Evolutionary conservation across 2,113 vertebrate genomes (phyloP).

Genomic region (Glaucidium brasilianum): DNA sequence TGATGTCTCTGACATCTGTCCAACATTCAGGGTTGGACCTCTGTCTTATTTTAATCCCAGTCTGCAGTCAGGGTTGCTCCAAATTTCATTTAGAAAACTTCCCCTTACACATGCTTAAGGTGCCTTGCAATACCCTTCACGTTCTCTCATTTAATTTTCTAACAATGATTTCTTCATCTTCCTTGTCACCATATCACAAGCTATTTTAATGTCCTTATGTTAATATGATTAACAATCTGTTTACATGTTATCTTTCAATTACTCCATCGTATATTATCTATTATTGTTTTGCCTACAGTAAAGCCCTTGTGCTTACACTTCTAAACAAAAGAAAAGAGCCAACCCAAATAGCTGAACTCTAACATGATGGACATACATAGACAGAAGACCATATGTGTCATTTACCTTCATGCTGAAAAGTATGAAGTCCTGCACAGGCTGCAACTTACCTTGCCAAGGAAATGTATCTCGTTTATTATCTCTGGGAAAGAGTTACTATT

Average conservation of each 20-base stretch:
- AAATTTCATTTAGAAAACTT: background rate
- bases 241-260: background rate
- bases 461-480: background rate
- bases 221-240: background rate
- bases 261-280: background rate
- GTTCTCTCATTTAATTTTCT: background rate
- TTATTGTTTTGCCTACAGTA: background rate
- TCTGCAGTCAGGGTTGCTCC: background rate
- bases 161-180: background rate
- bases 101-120: rapidly evolving
- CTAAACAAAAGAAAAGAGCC: background rate
- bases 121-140: background rate
- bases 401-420: background rate
- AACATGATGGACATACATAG: background rate
- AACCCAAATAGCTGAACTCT: background rate
- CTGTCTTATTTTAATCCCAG: background rate
- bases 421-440: background rate
- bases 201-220: background rate
- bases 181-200: background rate
- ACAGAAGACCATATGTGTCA: background rate
- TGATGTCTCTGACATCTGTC: background rate
- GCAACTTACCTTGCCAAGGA: background rate
- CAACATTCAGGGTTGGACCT: background rate
- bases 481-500: background rate
- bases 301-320: background rate